These are phyloP conservation scores for Teinopalpus imperialis DNA, from an alignment of 2,888 invertebrate genomes.

Conservation along the genomic window DNA sequence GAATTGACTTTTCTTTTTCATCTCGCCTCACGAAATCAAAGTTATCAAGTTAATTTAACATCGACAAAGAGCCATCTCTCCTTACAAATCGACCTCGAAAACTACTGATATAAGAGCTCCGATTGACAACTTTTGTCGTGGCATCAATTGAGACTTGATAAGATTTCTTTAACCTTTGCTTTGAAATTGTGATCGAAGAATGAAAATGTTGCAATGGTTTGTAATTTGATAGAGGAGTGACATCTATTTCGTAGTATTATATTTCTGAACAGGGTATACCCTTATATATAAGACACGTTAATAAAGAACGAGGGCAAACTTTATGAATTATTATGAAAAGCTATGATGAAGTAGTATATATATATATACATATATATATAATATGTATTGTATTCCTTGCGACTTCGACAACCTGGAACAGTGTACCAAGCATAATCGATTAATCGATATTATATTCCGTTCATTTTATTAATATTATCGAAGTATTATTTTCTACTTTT, in stretches of 20 bases:
- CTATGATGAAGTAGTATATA: too few species aligned
- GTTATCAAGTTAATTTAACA: conserved; percentile 20
- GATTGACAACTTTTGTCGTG: conserved; percentile 9
- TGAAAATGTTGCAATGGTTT: neutral
- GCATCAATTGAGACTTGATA: neutral
- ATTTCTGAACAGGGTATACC: too few species aligned
- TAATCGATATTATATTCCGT: too few species aligned
- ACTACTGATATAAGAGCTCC: conserved; percentile 9
- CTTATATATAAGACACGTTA: too few species aligned
- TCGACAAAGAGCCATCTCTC: conserved; percentile 16
- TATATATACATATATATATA: too few species aligned
- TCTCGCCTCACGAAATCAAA: conserved; percentile 15
- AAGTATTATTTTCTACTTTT: too few species aligned
- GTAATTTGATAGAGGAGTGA: neutral
- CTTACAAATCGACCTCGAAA: conserved; percentile 7
- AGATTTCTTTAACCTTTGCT: neutral
- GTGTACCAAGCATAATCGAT: too few species aligned
- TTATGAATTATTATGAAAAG: too few species aligned
- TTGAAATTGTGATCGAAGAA: neutral
- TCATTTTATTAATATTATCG: too few species aligned
- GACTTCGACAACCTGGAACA: too few species aligned
- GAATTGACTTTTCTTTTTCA: conserved; percentile 15
- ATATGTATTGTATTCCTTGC: too few species aligned
- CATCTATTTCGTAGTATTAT: too few species aligned
- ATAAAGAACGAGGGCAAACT: neutral